Conservation (phyloP, 1,140 invertebrate species). For the Drosophila ohnishii region DNA sequence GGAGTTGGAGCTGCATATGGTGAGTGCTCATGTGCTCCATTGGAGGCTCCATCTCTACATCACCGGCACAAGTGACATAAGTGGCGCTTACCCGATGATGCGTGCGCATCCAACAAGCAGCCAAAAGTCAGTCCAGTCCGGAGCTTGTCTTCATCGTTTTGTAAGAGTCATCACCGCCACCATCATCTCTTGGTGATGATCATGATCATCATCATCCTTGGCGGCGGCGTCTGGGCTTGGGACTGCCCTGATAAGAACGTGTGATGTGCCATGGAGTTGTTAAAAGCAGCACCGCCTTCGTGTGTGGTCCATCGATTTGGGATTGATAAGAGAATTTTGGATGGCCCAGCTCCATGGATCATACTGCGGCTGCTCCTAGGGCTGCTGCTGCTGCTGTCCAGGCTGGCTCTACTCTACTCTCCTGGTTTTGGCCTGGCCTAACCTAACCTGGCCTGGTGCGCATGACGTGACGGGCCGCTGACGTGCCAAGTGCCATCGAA, state of each 20-base stretch:
- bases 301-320: conserved; percentile 64
- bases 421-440: conserved; percentile 16
- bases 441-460: conserved; percentile 19
- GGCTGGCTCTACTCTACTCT: conserved; percentile 12
- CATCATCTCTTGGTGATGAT: conserved; percentile 2
- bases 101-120: conserved; percentile 76
- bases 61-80: conserved; percentile 82
- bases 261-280: conserved; percentile 69
- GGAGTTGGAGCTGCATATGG: conserved; percentile 58
- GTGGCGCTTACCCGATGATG: conserved; percentile 82
- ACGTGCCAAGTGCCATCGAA: conserved; percentile 77
- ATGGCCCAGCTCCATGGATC: conserved; percentile 15
- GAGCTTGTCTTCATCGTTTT: conserved; percentile 68
- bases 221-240: conserved; percentile 24
- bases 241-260: conserved; percentile 64
- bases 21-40: conserved; percentile 53
- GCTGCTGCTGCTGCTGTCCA: conserved; percentile 24
- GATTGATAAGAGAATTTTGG: conserved; percentile 74
- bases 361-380: conserved; percentile 16
- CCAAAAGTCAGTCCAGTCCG: conserved; percentile 44
- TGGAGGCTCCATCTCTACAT: conserved; percentile 74
- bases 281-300: conserved; percentile 69
- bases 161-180: conserved; percentile 61
- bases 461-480: conserved; percentile 62
- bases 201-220: neutral